Conservation (phyloP, 2,797 vertebrate genomes). For the Silurus lanzhouensis region DNA sequence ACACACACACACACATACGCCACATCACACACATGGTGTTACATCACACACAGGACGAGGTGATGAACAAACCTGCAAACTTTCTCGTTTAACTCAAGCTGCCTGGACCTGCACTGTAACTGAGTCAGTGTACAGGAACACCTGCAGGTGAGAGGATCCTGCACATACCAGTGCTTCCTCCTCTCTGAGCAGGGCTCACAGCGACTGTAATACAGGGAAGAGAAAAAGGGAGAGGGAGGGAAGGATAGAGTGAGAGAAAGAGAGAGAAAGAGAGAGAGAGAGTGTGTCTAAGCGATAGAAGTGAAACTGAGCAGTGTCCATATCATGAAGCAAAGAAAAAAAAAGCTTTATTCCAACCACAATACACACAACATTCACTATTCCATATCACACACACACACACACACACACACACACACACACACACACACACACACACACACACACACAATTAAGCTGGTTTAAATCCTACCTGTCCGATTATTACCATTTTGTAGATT, state of each 20-base stretch:
- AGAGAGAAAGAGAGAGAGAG: conserved; percentile 71
- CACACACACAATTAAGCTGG: too few species aligned
- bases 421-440: too few species aligned
- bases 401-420: too few species aligned
- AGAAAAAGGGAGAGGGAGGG: conserved; percentile 83
- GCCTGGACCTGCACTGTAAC: conserved; percentile 96
- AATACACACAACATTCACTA: background rate
- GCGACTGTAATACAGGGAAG: conserved; percentile 97
- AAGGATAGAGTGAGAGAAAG: conserved; percentile 54
- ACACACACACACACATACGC: background rate
- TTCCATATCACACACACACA: background rate
- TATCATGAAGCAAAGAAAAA: conserved; percentile 57
- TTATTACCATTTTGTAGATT: too few species aligned
- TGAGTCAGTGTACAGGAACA: conserved; percentile 98
- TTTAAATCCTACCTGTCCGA: too few species aligned
- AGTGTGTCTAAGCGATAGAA: conserved; percentile 78
- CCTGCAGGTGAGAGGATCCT: conserved; percentile 97
- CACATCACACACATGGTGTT: background rate
- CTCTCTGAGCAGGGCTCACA: conserved; percentile 98
- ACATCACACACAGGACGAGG: background rate
- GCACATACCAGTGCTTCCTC: conserved; percentile 97
- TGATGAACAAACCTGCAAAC: conserved; percentile 95
- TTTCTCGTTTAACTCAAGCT: conserved; percentile 98
- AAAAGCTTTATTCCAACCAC: conserved; percentile 23
- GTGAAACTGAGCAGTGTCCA: conserved; percentile 56